Base-by-base conservation (phyloP, 2,797 vertebrate genomes). In the Myioborus miniatus region DNA sequence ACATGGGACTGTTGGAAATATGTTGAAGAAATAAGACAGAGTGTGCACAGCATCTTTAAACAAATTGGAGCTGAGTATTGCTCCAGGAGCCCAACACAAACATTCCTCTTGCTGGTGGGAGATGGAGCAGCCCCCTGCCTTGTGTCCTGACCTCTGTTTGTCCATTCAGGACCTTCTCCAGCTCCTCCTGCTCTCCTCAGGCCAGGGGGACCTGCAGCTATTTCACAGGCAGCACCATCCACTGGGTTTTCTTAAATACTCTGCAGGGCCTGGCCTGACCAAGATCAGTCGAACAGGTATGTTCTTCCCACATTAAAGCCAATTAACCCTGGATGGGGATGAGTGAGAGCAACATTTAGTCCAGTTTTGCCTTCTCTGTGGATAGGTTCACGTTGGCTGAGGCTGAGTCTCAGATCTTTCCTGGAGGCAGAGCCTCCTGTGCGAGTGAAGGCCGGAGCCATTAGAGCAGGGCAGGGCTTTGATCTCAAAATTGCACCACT, bases 401-500 rank as follows among this genome's bases (percentile, higher is more conserved):
- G 75, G 52, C 37, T 15, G 55, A 88, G 75, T 60, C 79, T 77
- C 56, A 10, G 1, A 1, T 52, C 76, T 93, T 43, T 69, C 82
- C 90, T 94, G 1, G 8, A 70, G 91, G 89, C 89, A 91, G 84
- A 68, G 52, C 60, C 75, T 96, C n/a, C 75, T 3, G 15, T 77
- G 11, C 0, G 0, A 23, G 14, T 44, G 83, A 90, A 74, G 90
- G 53, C 83, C 6, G 2, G 67, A 60, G 58, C 59, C 81, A 69
- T 82, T 24, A 58, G 59, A 86, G 37, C 37, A 71, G 46, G 34
- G 30, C 88, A 89, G 47, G 63, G 22, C 96, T 96, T 96, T 94
- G 83, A 96, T 93, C 92, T 93, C 83, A 12, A 87, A 95, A 95
- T 83, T 79, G 52, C 89, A 43, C 83, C 70, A 49, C 49, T 90